Conservation (phyloP, 1,140 invertebrate species). For the Aphidius ervi region DNA sequence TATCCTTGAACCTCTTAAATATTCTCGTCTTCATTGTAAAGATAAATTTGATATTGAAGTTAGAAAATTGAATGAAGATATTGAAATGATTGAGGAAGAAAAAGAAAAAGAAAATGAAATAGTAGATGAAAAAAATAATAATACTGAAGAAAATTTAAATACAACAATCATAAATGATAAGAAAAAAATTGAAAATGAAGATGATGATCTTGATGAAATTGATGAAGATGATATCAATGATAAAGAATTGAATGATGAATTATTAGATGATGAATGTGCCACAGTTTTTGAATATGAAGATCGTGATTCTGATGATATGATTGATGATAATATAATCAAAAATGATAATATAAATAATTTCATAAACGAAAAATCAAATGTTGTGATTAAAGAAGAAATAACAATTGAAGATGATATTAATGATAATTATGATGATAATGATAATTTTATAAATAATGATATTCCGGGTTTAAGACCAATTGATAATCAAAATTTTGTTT, state of each 20-base stretch:
- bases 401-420: slow-evolving; percentile 3
- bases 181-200: slow-evolving; percentile 25
- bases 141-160: slow-evolving; percentile 22
- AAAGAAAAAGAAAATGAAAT: slow-evolving; percentile 29
- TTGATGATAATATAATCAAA: slow-evolving; percentile 19
- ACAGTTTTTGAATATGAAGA: slow-evolving; percentile 20
- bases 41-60: slow-evolving; percentile 35
- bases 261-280: slow-evolving; percentile 9
- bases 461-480: not conserved
- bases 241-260: slow-evolving; percentile 35
- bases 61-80: slow-evolving; percentile 42
- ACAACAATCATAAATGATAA: slow-evolving; percentile 21
- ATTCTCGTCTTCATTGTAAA: slow-evolving; percentile 27
- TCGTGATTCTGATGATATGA: slow-evolving; percentile 26
- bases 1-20: slow-evolving; percentile 43
- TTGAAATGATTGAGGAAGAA: slow-evolving; percentile 22
- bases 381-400: slow-evolving; percentile 3
- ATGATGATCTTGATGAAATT: slow-evolving; percentile 17
- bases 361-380: not conserved
- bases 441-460: slow-evolving; percentile 1
- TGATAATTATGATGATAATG: not conserved
- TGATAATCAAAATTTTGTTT: slow-evolving; percentile 5
- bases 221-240: slow-evolving; percentile 20
- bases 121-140: slow-evolving; percentile 27
- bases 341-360: slow-evolving; percentile 1